Conservation (phyloP, 2,113 vertebrate genomes). For the Labeo catla region DNA sequence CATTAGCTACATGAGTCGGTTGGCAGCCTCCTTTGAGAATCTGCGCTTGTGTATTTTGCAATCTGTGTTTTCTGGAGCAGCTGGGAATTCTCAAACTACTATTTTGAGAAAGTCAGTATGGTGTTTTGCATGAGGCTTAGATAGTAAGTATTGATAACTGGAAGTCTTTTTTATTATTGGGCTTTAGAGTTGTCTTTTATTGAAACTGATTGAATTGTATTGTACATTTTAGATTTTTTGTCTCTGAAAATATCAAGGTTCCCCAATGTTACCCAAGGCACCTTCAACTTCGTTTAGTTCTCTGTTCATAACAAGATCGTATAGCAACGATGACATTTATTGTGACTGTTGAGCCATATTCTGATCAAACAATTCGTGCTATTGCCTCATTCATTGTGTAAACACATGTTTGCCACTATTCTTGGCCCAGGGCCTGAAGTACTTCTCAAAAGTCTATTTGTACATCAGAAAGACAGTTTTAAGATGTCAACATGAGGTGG, state of each 20-base stretch:
- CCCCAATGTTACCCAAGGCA: background rate
- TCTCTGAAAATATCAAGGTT: background rate
- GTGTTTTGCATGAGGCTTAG: background rate
- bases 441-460: background rate
- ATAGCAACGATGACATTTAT: background rate
- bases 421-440: background rate
- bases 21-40: background rate
- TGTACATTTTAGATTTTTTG: background rate
- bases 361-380: background rate
- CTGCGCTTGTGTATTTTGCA: background rate
- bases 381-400: background rate
- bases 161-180: background rate
- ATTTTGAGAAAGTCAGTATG: background rate
- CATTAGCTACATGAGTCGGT: background rate
- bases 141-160: background rate
- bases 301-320: background rate
- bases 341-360: background rate
- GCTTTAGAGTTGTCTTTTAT: background rate
- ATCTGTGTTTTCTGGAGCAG: background rate
- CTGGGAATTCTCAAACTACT: background rate
- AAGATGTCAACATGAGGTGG: background rate
- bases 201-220: background rate
- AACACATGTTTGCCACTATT: background rate
- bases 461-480: background rate
- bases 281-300: background rate